Conservation (phyloP, 1,140 invertebrate genomes). For the Riptortus pedestris region DNA sequence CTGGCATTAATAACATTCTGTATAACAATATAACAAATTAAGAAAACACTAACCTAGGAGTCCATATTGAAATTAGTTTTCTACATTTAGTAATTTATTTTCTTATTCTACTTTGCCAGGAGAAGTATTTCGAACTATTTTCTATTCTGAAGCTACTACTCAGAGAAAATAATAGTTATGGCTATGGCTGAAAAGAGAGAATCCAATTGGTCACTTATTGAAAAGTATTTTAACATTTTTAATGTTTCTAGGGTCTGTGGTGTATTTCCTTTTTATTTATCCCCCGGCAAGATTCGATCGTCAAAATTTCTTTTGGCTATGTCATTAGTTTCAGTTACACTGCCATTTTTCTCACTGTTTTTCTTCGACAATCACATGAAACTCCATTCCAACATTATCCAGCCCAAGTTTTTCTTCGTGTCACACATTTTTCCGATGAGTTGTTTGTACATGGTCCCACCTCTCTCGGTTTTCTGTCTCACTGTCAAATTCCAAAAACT, state of each 20-base stretch:
- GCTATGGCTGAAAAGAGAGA: not conserved
- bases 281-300: not conserved
- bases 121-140: too few species aligned
- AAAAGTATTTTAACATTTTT: not conserved
- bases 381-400: not conserved
- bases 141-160: too few species aligned
- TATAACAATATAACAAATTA: too few species aligned
- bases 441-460: not conserved
- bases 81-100: too few species aligned
- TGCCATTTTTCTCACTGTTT: not conserved
- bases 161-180: too few species aligned
- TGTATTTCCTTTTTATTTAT: not conserved
- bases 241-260: not conserved
- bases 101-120: too few species aligned
- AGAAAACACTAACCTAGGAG: too few species aligned
- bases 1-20: too few species aligned
- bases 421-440: not conserved
- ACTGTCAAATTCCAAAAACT: not conserved
- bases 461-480: not conserved
- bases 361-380: not conserved
- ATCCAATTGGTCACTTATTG: too few species aligned
- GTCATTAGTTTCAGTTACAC: not conserved
- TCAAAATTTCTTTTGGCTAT: not conserved
- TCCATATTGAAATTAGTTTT: too few species aligned
- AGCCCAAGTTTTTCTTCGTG: not conserved